phyloP scores from a whole-genome alignment of 2,797 vertebrate genomes.

The Petrocephalus sullivani region DNA sequence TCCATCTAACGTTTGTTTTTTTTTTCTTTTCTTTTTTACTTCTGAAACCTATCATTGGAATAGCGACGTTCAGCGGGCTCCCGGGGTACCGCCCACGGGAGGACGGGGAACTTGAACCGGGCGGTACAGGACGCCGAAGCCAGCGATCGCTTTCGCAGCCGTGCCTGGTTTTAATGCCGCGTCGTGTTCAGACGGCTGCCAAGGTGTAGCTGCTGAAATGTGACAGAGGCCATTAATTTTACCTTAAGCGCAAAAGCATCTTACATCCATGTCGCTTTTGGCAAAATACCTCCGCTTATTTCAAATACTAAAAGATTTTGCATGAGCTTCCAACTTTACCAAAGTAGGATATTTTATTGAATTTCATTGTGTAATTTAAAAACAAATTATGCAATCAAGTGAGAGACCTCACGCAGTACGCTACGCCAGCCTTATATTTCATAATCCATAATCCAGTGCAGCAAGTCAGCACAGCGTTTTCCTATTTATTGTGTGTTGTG shows the following conservation, averaged over 20 bases:
- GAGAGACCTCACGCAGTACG: background rate
- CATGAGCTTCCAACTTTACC: background rate
- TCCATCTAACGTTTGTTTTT: background rate
- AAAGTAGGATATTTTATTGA: background rate
- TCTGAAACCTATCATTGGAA: background rate
- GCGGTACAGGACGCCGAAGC: background rate
- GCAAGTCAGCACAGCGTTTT: background rate
- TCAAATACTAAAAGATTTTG: background rate
- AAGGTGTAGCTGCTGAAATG: background rate
- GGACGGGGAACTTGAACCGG: background rate
- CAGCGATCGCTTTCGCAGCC: background rate
- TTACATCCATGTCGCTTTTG: background rate
- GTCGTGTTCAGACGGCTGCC: conserved; percentile 5
- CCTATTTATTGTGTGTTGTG: background rate
- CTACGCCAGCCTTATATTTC: background rate
- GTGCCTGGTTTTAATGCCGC: background rate
- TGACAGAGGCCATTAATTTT: conserved; percentile 20
- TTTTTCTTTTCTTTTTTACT: background rate
- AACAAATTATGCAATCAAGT: background rate
- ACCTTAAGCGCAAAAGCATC: conserved; percentile 19
- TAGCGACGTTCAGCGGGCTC: background rate
- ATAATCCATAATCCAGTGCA: background rate
- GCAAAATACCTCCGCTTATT: background rate
- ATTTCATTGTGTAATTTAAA: background rate
- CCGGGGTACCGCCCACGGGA: too few relatives aligned